Percentiles rank a stretch among this genome's conserved stretches.
Evolutionary conservation across 2,888 invertebrate species (phyloP).

Genomic region (Dicyrtoma fusca): DNA sequence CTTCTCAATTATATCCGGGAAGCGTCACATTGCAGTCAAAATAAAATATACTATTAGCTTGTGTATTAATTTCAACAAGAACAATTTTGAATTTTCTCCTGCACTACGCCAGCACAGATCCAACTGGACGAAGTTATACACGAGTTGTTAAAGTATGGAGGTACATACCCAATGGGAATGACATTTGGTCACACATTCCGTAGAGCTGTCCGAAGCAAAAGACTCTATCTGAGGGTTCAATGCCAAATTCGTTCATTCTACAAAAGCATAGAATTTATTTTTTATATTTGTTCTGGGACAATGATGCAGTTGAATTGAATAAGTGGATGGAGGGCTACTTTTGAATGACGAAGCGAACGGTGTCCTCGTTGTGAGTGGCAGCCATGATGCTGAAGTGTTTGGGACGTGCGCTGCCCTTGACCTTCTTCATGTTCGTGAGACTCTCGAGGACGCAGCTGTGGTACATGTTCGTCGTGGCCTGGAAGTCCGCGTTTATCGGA

Average conservation of each 20-base stretch:
- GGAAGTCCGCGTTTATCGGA: slow-evolving; percentile 82
- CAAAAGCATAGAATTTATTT: slow-evolving; percentile 45
- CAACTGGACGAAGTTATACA: no score
- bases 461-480: slow-evolving; percentile 93
- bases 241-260: slow-evolving; percentile 89
- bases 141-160: no score
- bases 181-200: slow-evolving; percentile 99
- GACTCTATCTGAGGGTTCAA: slow-evolving; percentile 89
- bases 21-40: no score
- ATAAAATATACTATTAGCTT: no score
- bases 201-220: slow-evolving; percentile 98
- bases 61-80: no score
- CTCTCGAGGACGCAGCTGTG: slow-evolving; percentile 87
- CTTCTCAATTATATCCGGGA: no score
- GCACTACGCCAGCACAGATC: no score
- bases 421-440: slow-evolving; percentile 74
- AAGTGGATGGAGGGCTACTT: no score
- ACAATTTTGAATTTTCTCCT: no score
- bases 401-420: slow-evolving; percentile 67
- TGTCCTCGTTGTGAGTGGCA: slow-evolving; percentile 98
- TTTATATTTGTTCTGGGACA: no score
- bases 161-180: slow-evolving; percentile 87
- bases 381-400: slow-evolving; percentile 91
- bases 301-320: no score
- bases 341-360: slow-evolving; percentile 91